Evolutionary conservation across 2,113 vertebrate species (phyloP).

Genomic region (Sula dactylatra): DNA sequence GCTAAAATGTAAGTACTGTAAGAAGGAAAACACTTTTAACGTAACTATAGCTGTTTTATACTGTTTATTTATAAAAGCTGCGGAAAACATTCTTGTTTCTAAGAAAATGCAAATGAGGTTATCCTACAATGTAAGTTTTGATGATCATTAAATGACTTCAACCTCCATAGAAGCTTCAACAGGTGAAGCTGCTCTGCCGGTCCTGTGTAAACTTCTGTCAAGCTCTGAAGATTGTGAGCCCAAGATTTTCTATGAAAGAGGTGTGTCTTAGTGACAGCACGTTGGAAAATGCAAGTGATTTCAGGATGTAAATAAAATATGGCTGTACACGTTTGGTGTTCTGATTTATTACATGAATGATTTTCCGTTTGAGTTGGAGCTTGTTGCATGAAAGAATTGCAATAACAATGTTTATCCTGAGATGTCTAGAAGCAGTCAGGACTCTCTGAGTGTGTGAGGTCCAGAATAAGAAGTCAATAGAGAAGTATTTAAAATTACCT

Average conservation of each 20-base stretch:
- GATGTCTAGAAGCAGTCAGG: background rate
- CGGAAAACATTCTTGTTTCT: background rate
- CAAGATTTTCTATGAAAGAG: background rate
- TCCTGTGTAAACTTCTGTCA: background rate
- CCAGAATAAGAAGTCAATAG: background rate
- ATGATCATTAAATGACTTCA: background rate
- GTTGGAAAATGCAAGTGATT: background rate
- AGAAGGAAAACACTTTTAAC: background rate
- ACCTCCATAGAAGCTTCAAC: background rate
- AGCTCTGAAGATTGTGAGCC: background rate
- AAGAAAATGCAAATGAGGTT: background rate
- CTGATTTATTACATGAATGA: background rate
- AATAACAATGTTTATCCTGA: background rate
- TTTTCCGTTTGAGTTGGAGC: background rate
- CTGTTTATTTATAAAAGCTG: background rate
- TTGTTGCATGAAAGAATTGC: background rate
- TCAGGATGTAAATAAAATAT: slow-evolving; percentile 43
- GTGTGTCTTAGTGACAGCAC: background rate
- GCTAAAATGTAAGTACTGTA: background rate
- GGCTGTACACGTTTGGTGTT: background rate
- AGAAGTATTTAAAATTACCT: background rate
- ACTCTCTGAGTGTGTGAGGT: background rate
- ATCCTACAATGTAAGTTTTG: background rate
- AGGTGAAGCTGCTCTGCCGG: background rate
- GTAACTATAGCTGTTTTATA: background rate